Evolutionary conservation across 2,113 vertebrate species (phyloP).

Genomic region (Dolichallabes microphthalmus): DNA sequence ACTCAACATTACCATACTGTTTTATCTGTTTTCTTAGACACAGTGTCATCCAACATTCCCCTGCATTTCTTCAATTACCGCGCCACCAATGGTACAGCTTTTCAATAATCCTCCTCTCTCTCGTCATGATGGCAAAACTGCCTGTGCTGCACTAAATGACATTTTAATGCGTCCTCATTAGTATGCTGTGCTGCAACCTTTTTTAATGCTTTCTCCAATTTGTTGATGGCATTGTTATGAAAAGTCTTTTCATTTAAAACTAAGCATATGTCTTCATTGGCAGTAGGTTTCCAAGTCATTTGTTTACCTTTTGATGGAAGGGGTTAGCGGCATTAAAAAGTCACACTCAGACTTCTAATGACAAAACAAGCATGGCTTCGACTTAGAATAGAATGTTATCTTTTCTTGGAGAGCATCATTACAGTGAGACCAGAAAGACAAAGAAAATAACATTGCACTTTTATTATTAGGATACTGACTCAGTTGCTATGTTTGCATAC

Average conservation of each 20-base stretch:
- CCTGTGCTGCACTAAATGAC: slow-evolving; percentile 66
- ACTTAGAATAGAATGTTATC: neutral
- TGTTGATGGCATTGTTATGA: slow-evolving; percentile 62
- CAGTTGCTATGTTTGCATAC: neutral
- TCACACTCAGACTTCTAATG: slow-evolving; percentile 35
- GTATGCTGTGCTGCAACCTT: slow-evolving; percentile 49
- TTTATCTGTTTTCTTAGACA: slow-evolving; percentile 7
- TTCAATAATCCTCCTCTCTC: slow-evolving; percentile 58
- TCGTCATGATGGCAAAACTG: slow-evolving; percentile 59
- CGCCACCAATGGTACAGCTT: slow-evolving; percentile 35
- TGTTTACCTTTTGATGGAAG: slow-evolving; percentile 56
- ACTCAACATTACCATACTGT: neutral
- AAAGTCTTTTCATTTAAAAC: slow-evolving; percentile 65
- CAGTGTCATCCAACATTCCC: slow-evolving; percentile 29
- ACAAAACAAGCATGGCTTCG: neutral
- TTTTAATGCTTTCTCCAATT: slow-evolving; percentile 61
- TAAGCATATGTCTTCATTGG: slow-evolving; percentile 61
- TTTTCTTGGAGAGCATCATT: neutral
- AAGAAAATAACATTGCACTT: neutral
- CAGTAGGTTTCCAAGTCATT: slow-evolving; percentile 56
- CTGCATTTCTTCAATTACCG: slow-evolving; percentile 45
- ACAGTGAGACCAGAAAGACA: no score
- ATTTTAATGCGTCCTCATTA: slow-evolving; percentile 68
- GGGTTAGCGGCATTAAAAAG: slow-evolving; percentile 15
- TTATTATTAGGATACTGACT: neutral